These are phyloP conservation scores for Sebastes oblongus DNA, from an alignment of 2,797 vertebrate species.

Conservation along the genomic window DNA sequence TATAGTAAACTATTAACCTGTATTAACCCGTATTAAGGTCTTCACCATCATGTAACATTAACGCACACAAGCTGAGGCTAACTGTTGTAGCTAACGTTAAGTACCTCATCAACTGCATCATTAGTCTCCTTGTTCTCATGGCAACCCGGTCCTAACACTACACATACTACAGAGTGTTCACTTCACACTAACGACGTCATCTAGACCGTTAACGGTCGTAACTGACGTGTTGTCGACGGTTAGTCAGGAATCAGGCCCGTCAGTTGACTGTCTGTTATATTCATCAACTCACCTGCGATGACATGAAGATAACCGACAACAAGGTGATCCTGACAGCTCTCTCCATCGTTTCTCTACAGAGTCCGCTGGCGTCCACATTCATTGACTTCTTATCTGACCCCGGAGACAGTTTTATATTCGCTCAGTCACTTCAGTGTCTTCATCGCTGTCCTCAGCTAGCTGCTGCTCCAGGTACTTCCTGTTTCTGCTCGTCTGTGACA, in stretches of 20 bases:
- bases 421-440: not conserved
- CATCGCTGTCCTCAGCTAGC: not conserved
- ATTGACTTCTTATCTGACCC: not conserved
- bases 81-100: not conserved
- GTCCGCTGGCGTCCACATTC: not conserved
- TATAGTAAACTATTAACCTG: not conserved
- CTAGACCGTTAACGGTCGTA: not conserved
- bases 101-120: not conserved
- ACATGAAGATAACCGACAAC: slow-evolving; percentile 35
- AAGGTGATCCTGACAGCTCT: slow-evolving; percentile 27
- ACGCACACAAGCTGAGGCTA: not conserved
- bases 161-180: not conserved
- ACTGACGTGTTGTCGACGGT: fast-evolving
- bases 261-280: not conserved
- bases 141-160: fast-evolving
- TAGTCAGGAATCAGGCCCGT: not conserved
- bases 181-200: fast-evolving
- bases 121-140: not conserved
- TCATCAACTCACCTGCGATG: slow-evolving; percentile 61
- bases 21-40: not conserved
- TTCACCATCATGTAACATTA: not conserved
- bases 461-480: slow-evolving; percentile 53
- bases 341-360: slow-evolving; percentile 34
- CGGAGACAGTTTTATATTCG: not conserved
- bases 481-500: slow-evolving; percentile 37